These are phyloP conservation scores for Zalophus californianus DNA, from an alignment of 2,797 vertebrate genomes.

Conservation along the genomic window DNA sequence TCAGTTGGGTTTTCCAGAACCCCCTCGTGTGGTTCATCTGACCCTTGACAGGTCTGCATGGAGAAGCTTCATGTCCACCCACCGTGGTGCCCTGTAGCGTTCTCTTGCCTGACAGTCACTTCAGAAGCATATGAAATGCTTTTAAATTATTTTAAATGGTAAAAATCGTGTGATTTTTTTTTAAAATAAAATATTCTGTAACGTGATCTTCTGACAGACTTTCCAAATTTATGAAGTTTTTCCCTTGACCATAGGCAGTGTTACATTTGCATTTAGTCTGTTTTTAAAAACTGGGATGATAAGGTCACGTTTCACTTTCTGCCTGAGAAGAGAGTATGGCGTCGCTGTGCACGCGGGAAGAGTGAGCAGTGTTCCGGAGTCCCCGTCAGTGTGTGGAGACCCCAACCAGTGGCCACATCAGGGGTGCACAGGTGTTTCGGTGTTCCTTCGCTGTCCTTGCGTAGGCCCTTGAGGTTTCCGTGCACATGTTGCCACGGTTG, in stretches of 20 bases:
- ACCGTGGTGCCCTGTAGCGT: background rate
- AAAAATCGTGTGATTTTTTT: background rate
- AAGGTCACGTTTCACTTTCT: background rate
- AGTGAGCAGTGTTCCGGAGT: background rate
- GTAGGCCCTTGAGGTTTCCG: background rate
- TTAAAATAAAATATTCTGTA: background rate
- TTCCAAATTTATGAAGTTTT: background rate
- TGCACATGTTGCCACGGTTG: accelerated
- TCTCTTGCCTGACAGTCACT: background rate
- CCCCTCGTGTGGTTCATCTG: background rate
- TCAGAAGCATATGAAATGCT: background rate
- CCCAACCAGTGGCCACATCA: background rate
- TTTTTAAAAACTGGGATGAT: background rate
- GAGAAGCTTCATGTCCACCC: background rate
- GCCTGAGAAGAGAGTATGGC: background rate
- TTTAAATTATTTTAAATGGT: background rate
- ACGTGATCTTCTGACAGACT: background rate
- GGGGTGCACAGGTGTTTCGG: accelerated
- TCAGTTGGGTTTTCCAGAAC: background rate
- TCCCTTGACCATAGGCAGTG: too few species aligned
- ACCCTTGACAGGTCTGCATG: accelerated
- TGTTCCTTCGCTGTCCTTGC: background rate
- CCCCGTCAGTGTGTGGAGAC: accelerated
- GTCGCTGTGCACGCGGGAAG: background rate
- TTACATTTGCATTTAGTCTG: background rate